These are phyloP conservation scores for Geotrupes spiniger DNA, from an alignment of 2,888 invertebrate species.

Conservation along the genomic window DNA sequence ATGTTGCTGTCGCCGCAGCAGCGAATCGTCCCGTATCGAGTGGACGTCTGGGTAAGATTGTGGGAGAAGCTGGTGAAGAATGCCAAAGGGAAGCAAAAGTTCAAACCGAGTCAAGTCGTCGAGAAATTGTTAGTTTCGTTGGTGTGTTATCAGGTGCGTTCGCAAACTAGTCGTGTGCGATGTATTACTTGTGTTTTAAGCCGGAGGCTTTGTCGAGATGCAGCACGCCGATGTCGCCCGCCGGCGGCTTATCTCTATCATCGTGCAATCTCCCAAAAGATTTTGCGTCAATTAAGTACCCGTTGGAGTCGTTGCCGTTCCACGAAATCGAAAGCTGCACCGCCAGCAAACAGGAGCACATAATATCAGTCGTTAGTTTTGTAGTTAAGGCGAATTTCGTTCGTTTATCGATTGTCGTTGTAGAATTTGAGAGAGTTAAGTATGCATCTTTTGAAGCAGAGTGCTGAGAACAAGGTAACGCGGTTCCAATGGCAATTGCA, in stretches of 20 bases:
- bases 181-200: slow-evolving; percentile 42
- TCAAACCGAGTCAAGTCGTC: slow-evolving; percentile 67
- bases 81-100: slow-evolving; percentile 60
- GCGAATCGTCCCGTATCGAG: slow-evolving; percentile 75
- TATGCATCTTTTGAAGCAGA: slow-evolving; percentile 74
- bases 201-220: slow-evolving; percentile 83
- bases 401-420: slow-evolving; percentile 18
- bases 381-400: not conserved
- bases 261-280: slow-evolving; percentile 44
- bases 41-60: slow-evolving; percentile 79
- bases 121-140: slow-evolving; percentile 77
- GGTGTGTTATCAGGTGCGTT: slow-evolving; percentile 72
- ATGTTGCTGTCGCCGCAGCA: slow-evolving; percentile 83
- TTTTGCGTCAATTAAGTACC: slow-evolving; percentile 52
- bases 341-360: slow-evolving; percentile 84
- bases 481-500: slow-evolving; percentile 54
- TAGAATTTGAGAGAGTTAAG: slow-evolving; percentile 83
- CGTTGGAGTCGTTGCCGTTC: slow-evolving; percentile 68
- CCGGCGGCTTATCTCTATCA: slow-evolving; percentile 53
- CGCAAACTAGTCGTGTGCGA: slow-evolving; percentile 9
- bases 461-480: slow-evolving; percentile 51
- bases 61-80: slow-evolving; percentile 69
- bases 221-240: slow-evolving; percentile 80
- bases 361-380: slow-evolving; percentile 72
- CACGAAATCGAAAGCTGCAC: slow-evolving; percentile 81